phyloP scores from a whole-genome alignment of 23 tunicate genomes.

The Halocynthia roretzi region DNA sequence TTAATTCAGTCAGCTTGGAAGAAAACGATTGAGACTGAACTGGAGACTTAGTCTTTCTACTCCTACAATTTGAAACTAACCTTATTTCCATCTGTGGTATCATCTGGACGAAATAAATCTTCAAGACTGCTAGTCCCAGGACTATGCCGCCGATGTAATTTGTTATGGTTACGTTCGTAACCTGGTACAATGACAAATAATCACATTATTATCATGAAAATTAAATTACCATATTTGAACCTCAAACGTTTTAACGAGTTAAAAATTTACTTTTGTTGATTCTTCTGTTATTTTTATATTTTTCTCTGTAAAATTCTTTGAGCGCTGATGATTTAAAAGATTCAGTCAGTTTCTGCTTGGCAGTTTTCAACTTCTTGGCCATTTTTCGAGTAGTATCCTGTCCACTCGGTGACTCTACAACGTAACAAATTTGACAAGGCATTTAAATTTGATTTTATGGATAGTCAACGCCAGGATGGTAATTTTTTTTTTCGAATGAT shows the following conservation, averaged over 20 bases:
- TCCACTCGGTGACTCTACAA: conserved; percentile 34
- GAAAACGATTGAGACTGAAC: no score
- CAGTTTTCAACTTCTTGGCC: conserved; percentile 41
- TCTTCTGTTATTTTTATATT: conserved; percentile 37
- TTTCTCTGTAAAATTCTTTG: conserved; percentile 52
- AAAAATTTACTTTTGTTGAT: conserved; percentile 27
- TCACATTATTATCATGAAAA: not conserved
- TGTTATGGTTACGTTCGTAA: conserved; percentile 7
- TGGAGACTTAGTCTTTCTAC: no score
- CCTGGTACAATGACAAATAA: not conserved
- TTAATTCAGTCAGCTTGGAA: no score
- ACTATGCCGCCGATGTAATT: conserved; percentile 16
- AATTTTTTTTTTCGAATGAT: no score
- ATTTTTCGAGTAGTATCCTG: conserved; percentile 32
- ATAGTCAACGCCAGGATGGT: no score
- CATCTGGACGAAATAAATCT: conserved; percentile 17
- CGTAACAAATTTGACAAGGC: no score
- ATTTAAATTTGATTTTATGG: no score
- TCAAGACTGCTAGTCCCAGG: conserved; percentile 24
- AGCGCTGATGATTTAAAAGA: conserved; percentile 45
- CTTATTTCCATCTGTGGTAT: not conserved
- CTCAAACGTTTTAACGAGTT: not conserved
- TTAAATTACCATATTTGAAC: not conserved
- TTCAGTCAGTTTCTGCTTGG: conserved; percentile 41
- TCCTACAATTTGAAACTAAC: not conserved